Evolutionary conservation across 1,140 invertebrate genomes (phyloP).

Genomic region (Psix sp.): DNA sequence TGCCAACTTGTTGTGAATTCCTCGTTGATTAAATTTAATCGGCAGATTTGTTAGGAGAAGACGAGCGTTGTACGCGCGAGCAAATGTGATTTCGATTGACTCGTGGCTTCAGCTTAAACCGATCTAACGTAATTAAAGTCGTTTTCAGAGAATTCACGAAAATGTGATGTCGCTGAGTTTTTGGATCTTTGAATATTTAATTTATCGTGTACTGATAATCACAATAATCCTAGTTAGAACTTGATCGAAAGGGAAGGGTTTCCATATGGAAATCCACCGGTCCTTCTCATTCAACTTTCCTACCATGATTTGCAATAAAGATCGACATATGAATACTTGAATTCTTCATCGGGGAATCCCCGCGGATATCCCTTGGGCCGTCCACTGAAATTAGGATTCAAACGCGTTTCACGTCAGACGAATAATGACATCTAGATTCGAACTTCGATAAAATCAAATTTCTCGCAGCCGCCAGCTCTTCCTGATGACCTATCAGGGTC

Average conservation of each 20-base stretch:
- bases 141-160: too few species aligned
- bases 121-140: too few species aligned
- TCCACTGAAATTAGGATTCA: neutral
- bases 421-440: conserved; percentile 17
- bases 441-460: too few species aligned
- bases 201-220: too few species aligned
- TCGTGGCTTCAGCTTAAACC: too few species aligned
- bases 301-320: conserved; percentile 17
- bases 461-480: too few species aligned
- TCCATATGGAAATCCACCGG: too few species aligned
- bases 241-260: too few species aligned
- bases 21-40: conserved; percentile 14
- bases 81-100: conserved; percentile 3
- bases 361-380: conserved; percentile 22
- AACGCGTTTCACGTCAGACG: conserved; percentile 13
- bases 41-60: conserved; percentile 19
- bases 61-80: neutral
- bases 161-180: too few species aligned
- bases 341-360: conserved; percentile 42
- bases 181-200: too few species aligned
- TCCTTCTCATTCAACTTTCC: conserved; percentile 45
- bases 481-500: too few species aligned
- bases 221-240: too few species aligned
- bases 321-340: conserved; percentile 49
- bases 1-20: conserved; percentile 22